phyloP scores from a whole-genome alignment of 2,888 invertebrate genomes.

The Dinocampus coccinellae region DNA sequence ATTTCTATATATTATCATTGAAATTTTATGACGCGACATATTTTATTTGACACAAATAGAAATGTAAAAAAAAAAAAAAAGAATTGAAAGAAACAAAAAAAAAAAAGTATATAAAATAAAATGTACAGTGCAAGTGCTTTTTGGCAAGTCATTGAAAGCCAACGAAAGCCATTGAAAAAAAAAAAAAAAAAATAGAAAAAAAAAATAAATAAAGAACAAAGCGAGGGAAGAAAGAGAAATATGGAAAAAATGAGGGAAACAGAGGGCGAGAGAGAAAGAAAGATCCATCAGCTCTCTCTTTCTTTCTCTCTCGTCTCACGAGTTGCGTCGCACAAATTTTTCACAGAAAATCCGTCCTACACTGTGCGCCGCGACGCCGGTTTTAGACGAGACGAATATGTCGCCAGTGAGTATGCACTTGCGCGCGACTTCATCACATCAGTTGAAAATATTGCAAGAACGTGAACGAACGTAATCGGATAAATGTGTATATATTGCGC shows the following conservation, averaged over 20 bases:
- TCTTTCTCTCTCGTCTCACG: conserved; percentile 42
- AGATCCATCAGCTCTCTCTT: conserved; percentile 21
- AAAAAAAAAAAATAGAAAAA: neutral
- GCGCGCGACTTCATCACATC: neutral
- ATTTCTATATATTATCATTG: conserved; percentile 2
- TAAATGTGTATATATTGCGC: conserved; percentile 52
- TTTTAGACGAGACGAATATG: neutral
- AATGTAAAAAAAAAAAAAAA: neutral
- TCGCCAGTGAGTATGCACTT: neutral
- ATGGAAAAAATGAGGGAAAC: too few relatives aligned
- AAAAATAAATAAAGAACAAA: neutral
- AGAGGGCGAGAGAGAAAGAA: too few relatives aligned
- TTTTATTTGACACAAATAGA: neutral
- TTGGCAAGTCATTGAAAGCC: conserved; percentile 11
- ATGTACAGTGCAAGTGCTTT: neutral
- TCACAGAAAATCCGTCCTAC: conserved; percentile 41
- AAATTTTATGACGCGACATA: neutral
- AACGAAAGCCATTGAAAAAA: neutral
- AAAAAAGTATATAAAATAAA: neutral
- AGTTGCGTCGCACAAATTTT: conserved; percentile 38
- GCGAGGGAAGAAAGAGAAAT: neutral
- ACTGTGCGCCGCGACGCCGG: conserved; percentile 40
- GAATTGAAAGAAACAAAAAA: neutral
- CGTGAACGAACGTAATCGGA: neutral
- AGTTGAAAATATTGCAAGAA: conserved; percentile 23